Evolutionary conservation across 1,140 invertebrate genomes (phyloP).

Genomic region (Arctopsyche grandis): DNA sequence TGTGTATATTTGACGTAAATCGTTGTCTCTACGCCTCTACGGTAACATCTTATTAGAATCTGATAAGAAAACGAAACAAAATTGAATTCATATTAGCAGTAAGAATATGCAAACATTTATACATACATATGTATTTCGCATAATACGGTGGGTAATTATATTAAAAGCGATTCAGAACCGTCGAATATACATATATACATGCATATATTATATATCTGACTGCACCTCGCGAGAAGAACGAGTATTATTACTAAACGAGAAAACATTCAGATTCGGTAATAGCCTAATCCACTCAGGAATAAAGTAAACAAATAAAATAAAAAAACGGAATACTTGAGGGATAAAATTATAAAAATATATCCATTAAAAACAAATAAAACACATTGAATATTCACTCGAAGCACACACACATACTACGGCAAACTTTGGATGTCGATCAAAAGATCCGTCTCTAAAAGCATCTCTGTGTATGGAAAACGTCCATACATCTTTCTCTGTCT

Average conservation of each 20-base stretch:
- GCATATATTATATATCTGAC: background rate
- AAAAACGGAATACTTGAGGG: background rate
- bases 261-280: slow-evolving; percentile 31
- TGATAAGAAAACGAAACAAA: no score
- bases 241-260: background rate
- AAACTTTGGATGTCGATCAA: slow-evolving; percentile 31
- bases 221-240: background rate
- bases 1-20: no score
- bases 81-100: no score
- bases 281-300: slow-evolving; percentile 40
- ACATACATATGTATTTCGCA: background rate
- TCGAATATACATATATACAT: background rate
- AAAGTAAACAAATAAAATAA: slow-evolving; percentile 33
- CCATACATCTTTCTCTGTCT: background rate
- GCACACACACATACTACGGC: background rate
- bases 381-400: background rate
- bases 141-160: background rate
- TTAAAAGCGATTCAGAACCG: background rate
- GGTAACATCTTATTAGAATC: no score
- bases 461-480: slow-evolving; percentile 33
- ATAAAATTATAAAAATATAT: slow-evolving; percentile 26
- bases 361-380: slow-evolving; percentile 39
- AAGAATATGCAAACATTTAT: no score
- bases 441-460: slow-evolving; percentile 40
- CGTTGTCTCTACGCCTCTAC: no score